Conservation (phyloP, 2,888 invertebrate genomes). For the Chirona hameri region DNA sequence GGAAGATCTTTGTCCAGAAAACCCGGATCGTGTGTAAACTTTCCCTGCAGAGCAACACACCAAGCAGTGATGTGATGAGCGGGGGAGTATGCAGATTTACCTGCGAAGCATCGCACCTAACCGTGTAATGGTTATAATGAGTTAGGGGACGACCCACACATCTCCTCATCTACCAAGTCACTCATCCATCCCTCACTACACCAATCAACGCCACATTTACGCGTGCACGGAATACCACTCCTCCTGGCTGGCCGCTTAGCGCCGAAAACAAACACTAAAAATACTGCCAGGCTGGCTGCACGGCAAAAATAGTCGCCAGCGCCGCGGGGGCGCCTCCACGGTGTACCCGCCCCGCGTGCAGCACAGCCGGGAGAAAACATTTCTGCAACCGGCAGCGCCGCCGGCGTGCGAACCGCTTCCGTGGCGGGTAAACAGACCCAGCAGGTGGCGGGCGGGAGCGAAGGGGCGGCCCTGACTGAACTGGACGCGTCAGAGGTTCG, state of each 20-base stretch:
- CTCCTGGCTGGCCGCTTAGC: not conserved
- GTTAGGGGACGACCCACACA: too few species aligned
- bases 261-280: constrained; percentile 6
- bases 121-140: too few species aligned
- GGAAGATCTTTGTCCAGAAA: too few species aligned
- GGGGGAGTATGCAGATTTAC: too few species aligned
- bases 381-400: not conserved
- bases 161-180: too few species aligned
- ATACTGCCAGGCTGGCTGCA: not conserved
- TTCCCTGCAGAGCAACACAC: too few species aligned
- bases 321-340: not conserved
- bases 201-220: too few species aligned
- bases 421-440: constrained; percentile 32
- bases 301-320: constrained; percentile 1
- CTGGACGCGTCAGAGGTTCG: not conserved
- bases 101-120: too few species aligned
- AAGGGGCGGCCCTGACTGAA: constrained; percentile 29
- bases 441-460: constrained; percentile 36
- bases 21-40: too few species aligned
- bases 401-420: constrained; percentile 31
- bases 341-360: not conserved
- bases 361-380: constrained; percentile 2
- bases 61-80: too few species aligned
- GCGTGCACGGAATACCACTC: not conserved
- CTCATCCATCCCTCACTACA: too few species aligned